phyloP scores from a whole-genome alignment of 2,113 vertebrate genomes.

The Eudyptes chrysolophus region DNA sequence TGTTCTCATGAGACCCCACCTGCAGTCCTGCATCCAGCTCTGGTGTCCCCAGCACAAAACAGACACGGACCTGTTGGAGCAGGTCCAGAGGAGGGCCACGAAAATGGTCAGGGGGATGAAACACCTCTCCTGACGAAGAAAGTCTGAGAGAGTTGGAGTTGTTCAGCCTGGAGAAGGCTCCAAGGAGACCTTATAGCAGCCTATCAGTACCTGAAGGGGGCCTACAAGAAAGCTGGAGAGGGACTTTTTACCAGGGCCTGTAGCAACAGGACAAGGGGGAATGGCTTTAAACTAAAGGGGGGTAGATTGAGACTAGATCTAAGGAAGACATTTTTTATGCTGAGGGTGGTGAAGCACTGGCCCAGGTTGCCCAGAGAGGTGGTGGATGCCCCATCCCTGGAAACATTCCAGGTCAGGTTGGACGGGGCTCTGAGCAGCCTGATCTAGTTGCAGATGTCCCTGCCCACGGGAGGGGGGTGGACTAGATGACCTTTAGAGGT shows the following conservation, averaged over 20 bases:
- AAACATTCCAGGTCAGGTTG: not conserved
- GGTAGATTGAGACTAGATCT: not conserved
- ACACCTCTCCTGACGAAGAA: accelerated
- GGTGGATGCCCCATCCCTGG: not conserved
- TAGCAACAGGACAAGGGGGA: not conserved
- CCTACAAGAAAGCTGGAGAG: not conserved
- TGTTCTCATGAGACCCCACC: accelerated
- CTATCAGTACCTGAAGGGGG: not conserved
- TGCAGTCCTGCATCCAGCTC: accelerated
- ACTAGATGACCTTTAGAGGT: not conserved
- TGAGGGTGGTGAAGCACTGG: not conserved
- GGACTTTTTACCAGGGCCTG: accelerated
- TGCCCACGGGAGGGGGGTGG: accelerated
- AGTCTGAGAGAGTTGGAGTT: not conserved
- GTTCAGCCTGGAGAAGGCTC: not conserved
- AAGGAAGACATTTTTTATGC: not conserved
- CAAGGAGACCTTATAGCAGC: accelerated
- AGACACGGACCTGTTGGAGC: not conserved
- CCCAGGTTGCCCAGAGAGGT: not conserved
- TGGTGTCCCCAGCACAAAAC: not conserved
- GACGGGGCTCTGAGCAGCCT: not conserved
- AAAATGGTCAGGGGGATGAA: not conserved
- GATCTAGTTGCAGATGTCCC: not conserved
- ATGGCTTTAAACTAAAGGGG: not conserved
- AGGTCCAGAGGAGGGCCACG: not conserved